Evolutionary conservation across 2,888 invertebrate genomes (phyloP), one percentile per base, ranked within the genome.

Genomic region (Mimumesa dahlbomi): DNA sequence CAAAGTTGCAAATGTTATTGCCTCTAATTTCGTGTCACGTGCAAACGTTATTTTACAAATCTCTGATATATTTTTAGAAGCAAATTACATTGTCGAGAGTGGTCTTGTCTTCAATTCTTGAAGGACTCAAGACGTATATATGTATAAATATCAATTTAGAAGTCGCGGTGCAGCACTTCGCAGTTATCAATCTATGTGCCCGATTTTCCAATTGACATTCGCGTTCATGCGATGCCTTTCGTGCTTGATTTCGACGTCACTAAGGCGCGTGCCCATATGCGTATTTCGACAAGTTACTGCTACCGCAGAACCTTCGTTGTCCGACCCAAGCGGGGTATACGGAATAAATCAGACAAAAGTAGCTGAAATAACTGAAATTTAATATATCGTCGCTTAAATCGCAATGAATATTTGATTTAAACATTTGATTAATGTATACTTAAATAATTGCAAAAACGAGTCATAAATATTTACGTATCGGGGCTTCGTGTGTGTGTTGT

Each of bases 181-280:
- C 69, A 58, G 73, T 79, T 75, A 56, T 73, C 76, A 81, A 77
- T 81, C 73, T 84, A 84, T 83, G 82, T 79, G 82, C 79, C 81
- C 84, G 82, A 87, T 87, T 87, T 87, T 86, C 84, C 84, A 85
- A 85, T 87, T 86, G 83, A 85, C 83, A 86, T 84, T 84, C 83
- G 79, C 72, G 58, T 38, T 71, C 61, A 50, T 74, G 46, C 34
- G 31, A 69, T 61, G 29, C 57, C n/a, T 29, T 45, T 58, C 36
- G 29, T 54, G 43, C 40, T 45, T 38, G 42, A 56, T 56, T 56
- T 49, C 22, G 54, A 70, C 59, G 67, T 74, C 65, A 68, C 57
- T 62, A 58, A 69, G 46, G 56, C 29, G 21, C 14, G 36, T 31
- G 22, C 48, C 29, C 42, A 25, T 40, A 16, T 29, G 16, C 22